Percentiles rank a stretch among this genome's conserved stretches.
phyloP scores from a whole-genome alignment of 2,113 vertebrate genomes.

The Sander vitreus region DNA sequence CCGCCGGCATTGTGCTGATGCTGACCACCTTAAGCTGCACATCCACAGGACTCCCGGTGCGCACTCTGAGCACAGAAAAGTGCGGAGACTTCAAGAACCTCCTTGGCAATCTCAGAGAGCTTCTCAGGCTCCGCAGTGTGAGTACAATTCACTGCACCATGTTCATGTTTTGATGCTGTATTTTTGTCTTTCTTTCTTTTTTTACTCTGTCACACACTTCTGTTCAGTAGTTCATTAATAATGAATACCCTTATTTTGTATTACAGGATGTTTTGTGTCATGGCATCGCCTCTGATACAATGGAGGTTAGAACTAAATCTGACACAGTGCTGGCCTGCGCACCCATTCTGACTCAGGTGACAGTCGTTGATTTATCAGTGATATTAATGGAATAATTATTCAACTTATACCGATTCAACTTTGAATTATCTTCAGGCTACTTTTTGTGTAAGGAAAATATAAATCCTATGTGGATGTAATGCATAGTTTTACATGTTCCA shows the following conservation, averaged over 20 bases:
- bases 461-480: not conserved
- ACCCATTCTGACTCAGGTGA: constrained; percentile 67
- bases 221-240: not conserved
- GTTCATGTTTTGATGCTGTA: too few species aligned
- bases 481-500: not conserved
- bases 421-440: not conserved
- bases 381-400: not conserved
- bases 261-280: constrained; percentile 57
- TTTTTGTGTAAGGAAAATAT: not conserved
- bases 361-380: not conserved
- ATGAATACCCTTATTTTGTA: not conserved
- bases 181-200: not conserved
- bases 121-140: constrained; percentile 45
- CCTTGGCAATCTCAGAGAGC: constrained; percentile 5
- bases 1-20: constrained; percentile 53
- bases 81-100: constrained; percentile 32
- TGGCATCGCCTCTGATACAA: constrained; percentile 53
- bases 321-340: constrained; percentile 70
- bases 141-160: constrained; percentile 29
- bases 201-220: not conserved
- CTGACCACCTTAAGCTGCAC: constrained; percentile 35
- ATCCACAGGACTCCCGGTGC: constrained; percentile 30
- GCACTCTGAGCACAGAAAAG: not conserved
- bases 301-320: constrained; percentile 29
- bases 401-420: not conserved